Conservation (phyloP, 2,113 vertebrate species). For the Oreochromis spilurus region DNA sequence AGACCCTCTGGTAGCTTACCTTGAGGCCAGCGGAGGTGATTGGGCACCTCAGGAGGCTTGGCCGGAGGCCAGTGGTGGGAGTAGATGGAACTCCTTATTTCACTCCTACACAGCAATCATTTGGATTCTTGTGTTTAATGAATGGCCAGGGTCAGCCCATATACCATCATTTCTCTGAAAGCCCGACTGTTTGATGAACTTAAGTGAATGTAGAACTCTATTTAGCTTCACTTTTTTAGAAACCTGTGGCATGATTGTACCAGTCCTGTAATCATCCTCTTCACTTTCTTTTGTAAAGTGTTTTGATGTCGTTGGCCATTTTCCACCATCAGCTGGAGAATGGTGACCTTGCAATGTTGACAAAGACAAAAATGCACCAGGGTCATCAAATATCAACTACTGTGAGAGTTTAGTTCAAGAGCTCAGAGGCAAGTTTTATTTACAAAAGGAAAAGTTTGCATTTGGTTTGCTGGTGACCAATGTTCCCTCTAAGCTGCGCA, state of each 20-base stretch:
- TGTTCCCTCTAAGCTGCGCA: too few relatives aligned
- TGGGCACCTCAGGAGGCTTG: background rate
- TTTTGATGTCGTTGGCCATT: background rate
- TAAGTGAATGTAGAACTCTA: constrained; percentile 26
- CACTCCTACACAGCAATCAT: background rate
- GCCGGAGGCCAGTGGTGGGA: background rate
- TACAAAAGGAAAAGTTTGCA: background rate
- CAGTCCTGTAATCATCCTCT: background rate
- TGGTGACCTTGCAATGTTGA: background rate
- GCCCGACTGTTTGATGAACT: constrained; percentile 12
- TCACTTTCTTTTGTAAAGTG: background rate
- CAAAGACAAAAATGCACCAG: background rate
- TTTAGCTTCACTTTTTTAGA: background rate
- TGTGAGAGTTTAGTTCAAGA: background rate
- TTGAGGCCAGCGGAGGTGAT: background rate
- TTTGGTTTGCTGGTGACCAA: background rate
- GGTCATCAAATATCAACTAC: background rate
- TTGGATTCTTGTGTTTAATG: background rate
- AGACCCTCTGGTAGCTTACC: background rate
- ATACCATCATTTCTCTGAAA: background rate
- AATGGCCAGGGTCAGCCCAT: background rate
- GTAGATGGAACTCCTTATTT: background rate
- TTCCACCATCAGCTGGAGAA: background rate
- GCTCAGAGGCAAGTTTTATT: background rate
- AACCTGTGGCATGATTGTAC: background rate